Conservation (phyloP, 92 coral and sea anemone species). For the Micromussa lordhowensis region DNA sequence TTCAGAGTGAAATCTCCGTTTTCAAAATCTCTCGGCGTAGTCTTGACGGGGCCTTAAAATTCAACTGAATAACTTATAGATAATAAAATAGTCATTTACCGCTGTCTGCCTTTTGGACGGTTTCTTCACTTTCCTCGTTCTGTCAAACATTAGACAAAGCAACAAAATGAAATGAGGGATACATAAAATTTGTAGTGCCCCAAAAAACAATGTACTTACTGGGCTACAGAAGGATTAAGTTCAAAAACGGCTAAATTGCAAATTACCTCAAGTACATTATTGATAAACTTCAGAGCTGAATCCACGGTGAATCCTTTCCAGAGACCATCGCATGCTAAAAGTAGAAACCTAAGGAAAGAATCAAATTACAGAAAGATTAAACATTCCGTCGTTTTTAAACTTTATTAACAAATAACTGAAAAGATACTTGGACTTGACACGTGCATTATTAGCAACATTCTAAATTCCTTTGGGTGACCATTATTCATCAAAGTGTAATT, state of each 20-base stretch:
- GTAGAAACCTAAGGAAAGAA: conserved; percentile 67
- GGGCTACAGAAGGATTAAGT: too few relatives aligned
- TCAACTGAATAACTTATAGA: too few relatives aligned
- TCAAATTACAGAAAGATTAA: background rate
- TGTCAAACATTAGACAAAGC: background rate
- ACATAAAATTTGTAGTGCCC: too few relatives aligned
- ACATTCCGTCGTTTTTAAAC: background rate
- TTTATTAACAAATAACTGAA: too few relatives aligned
- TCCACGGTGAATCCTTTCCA: conserved; percentile 99
- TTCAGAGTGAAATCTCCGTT: too few relatives aligned
- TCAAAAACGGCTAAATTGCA: background rate
- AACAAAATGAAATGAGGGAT: background rate
- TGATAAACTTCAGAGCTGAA: conserved; percentile 86
- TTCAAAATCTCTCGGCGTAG: too few relatives aligned
- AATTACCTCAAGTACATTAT: conserved; percentile 81
- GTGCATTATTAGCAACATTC: background rate
- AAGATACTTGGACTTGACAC: too few relatives aligned
- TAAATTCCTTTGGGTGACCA: background rate
- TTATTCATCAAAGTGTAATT: too few relatives aligned
- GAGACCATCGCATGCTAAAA: conserved; percentile 96
- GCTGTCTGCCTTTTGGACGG: background rate
- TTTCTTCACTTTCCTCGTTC: conserved; percentile 16
- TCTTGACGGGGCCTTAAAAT: too few relatives aligned
- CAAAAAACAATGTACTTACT: too few relatives aligned
- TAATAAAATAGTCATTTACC: background rate